Percentiles rank a stretch among this genome's conserved stretches.
Conservation (phyloP, 2,888 invertebrate genomes). For the Rhogogaster chlorosoma region DNA sequence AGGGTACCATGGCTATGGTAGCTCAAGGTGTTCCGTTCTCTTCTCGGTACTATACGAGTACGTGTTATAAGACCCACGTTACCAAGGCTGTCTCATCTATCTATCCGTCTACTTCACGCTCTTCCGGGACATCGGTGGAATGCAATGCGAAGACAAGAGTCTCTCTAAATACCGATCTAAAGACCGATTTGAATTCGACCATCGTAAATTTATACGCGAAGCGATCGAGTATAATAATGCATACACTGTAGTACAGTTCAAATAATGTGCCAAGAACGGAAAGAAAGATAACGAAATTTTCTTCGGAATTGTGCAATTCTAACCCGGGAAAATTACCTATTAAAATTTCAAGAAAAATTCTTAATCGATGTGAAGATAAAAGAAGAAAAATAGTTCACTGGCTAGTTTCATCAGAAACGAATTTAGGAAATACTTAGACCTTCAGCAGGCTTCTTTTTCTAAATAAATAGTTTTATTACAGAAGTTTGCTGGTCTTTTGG, state of each 20-base stretch:
- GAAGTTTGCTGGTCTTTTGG: too few species aligned
- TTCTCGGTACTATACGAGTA: conserved; percentile 24
- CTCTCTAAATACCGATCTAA: conserved; percentile 20
- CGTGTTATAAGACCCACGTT: conserved; percentile 27
- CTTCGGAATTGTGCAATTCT: background rate
- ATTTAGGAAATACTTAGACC: too few species aligned
- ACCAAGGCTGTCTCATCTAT: conserved; percentile 15
- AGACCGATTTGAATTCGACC: background rate
- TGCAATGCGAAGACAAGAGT: conserved; percentile 4
- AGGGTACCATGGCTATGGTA: background rate
- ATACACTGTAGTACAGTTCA: background rate
- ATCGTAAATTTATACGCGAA: background rate
- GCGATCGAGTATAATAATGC: background rate
- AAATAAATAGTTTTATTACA: too few species aligned
- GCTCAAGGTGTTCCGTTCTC: conserved; percentile 6
- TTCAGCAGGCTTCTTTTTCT: too few species aligned
- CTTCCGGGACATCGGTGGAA: conserved; percentile 31
- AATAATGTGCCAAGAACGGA: background rate
- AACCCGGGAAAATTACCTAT: background rate
- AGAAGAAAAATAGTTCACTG: background rate
- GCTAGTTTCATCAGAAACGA: background rate
- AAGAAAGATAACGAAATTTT: background rate
- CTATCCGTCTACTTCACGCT: conserved; percentile 8
- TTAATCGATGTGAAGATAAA: background rate
- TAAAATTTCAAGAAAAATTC: background rate